These are phyloP conservation scores for Theonella swinhoei DNA, from an alignment of 37 sponge, comb jelly and placozoan species.

Conservation along the genomic window DNA sequence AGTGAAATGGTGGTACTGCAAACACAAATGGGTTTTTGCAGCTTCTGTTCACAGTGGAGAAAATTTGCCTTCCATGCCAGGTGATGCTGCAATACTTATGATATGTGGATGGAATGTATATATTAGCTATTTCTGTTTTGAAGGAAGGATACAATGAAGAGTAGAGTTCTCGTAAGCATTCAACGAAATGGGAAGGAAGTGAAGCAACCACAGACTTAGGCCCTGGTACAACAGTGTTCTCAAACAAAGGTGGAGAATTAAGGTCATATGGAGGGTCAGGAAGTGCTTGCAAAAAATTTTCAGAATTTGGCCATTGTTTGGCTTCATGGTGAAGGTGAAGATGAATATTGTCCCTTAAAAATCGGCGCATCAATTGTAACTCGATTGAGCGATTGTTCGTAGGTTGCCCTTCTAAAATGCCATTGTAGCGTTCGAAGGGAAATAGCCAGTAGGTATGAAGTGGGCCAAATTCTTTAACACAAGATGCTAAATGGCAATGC, in stretches of 20 bases:
- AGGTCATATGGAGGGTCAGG: not conserved
- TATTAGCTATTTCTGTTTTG: not conserved
- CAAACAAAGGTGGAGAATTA: not conserved
- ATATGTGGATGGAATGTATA: not conserved
- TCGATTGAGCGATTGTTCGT: slow-evolving; percentile 37
- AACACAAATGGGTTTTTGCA: not conserved
- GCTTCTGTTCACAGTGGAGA: not conserved
- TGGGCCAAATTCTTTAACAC: slow-evolving; percentile 43
- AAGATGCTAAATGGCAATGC: slow-evolving; percentile 27
- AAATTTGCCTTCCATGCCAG: not conserved
- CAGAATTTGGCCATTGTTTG: not conserved
- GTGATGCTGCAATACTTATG: not conserved
- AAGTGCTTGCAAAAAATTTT: not conserved
- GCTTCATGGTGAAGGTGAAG: slow-evolving; percentile 2
- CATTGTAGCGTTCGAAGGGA: slow-evolving; percentile 55
- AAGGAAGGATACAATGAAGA: not conserved
- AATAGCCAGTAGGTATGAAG: slow-evolving; percentile 29
- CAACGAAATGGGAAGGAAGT: not conserved
- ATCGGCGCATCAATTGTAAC: slow-evolving; percentile 29
- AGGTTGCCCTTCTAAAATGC: slow-evolving; percentile 9
- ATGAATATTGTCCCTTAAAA: slow-evolving; percentile 15
- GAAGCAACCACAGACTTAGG: too few relatives aligned
- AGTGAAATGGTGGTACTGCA: not conserved
- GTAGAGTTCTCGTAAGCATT: not conserved
- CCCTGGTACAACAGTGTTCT: not conserved